Evolutionary conservation across 2,888 invertebrate species (phyloP).

Genomic region (Apotomis capreana): DNA sequence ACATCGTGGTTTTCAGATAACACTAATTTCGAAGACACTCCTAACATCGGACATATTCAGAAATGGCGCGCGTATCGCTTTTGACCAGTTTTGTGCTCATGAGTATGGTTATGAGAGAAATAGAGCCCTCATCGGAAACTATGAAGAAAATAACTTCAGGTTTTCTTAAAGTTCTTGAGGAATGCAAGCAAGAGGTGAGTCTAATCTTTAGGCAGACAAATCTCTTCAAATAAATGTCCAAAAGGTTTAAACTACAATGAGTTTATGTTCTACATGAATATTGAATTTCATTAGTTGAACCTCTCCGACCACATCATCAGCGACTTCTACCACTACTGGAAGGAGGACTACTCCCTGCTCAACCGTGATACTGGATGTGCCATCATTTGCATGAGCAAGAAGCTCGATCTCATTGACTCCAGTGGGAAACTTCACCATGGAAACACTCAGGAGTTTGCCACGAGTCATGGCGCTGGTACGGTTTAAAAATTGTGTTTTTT

Average conservation of each 20-base stretch:
- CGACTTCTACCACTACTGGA: conserved; percentile 70
- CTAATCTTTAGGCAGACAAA: background rate
- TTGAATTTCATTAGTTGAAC: conserved; percentile 51
- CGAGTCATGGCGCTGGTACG: conserved; percentile 62
- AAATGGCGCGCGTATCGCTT: conserved; percentile 29
- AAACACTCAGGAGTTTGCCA: conserved; percentile 59
- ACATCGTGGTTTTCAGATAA: background rate
- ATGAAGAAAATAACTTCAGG: conserved; percentile 61
- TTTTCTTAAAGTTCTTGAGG: conserved; percentile 64
- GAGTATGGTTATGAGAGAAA: conserved; percentile 43
- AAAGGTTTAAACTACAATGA: too few relatives aligned
- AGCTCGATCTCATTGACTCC: conserved; percentile 57
- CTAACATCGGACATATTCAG: background rate
- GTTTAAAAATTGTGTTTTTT: background rate
- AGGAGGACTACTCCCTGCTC: conserved; percentile 59
- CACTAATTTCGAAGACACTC: background rate
- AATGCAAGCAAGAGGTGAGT: conserved; percentile 64
- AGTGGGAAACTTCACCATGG: conserved; percentile 61
- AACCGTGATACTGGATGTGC: conserved; percentile 64
- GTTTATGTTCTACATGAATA: too few relatives aligned
- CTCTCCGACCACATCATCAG: conserved; percentile 58
- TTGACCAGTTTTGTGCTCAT: conserved; percentile 47
- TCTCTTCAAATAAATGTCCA: too few relatives aligned
- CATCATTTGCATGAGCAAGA: conserved; percentile 66
- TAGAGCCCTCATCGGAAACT: conserved; percentile 55